Percentiles rank a stretch among this genome's conserved stretches.
Conservation (phyloP, 64 coral and sea anemone species). For the Stylophora pistillata region DNA sequence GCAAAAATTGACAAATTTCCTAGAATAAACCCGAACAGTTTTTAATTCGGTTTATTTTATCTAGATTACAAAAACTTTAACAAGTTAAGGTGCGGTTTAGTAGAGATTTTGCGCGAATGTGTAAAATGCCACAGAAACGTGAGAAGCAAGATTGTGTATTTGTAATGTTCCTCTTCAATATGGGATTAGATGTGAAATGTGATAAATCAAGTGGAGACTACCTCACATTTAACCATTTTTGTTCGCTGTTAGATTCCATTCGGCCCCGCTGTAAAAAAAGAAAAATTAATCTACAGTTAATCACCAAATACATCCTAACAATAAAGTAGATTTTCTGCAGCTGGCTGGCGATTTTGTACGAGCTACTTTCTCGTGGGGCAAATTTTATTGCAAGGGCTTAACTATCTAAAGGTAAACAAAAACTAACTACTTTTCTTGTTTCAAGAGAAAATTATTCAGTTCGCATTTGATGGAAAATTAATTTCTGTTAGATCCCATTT, state of each 20-base stretch:
- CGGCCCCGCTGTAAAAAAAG: not conserved
- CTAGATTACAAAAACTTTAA: not conserved
- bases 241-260: not conserved
- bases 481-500: not conserved
- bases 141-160: not conserved
- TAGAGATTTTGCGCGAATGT: not conserved
- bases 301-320: not conserved
- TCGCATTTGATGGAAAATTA: not conserved
- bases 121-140: not conserved
- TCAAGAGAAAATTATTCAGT: not conserved
- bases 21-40: not conserved
- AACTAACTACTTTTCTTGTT: not conserved
- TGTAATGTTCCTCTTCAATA: too few species aligned
- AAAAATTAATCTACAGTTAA: not conserved
- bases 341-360: not conserved
- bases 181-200: not conserved
- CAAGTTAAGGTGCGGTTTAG: not conserved
- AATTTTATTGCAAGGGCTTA: not conserved
- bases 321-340: not conserved
- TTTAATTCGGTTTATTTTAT: not conserved
- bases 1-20: not conserved
- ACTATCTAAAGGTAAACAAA: too few species aligned
- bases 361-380: not conserved
- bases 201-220: not conserved
- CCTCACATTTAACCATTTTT: not conserved